These are phyloP conservation scores for Phymatocera aterrima DNA, from an alignment of 2,888 invertebrate species.

Conservation along the genomic window DNA sequence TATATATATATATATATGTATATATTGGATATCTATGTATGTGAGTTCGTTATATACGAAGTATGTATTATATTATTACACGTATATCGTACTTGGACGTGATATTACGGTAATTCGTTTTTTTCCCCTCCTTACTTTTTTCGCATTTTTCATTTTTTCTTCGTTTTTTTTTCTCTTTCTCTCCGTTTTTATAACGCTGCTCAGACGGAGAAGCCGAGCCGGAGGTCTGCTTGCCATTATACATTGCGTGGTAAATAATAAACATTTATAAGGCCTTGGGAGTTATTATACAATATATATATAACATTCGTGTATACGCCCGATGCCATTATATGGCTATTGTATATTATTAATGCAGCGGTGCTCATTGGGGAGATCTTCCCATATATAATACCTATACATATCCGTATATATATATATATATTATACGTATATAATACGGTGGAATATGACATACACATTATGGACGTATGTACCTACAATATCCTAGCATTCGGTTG, in stretches of 20 bases:
- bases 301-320: conserved; percentile 68
- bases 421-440: not conserved
- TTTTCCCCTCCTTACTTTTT: not conserved
- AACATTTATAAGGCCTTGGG: conserved; percentile 74
- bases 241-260: conserved; percentile 74
- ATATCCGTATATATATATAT: not conserved
- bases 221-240: conserved; percentile 70
- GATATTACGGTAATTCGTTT: conserved; percentile 12
- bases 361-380: conserved; percentile 63
- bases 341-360: conserved; percentile 75
- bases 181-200: not conserved
- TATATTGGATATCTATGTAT: not conserved
- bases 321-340: conserved; percentile 67
- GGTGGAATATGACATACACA: no score
- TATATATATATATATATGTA: not conserved
- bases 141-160: not conserved
- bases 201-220: conserved; percentile 57
- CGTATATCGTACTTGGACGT: conserved; percentile 9
- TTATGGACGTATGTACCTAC: no score
- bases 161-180: not conserved
- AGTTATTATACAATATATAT: conserved; percentile 73
- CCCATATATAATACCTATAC: not conserved
- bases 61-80: conserved; percentile 10
- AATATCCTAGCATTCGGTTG: no score
- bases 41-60: not conserved